phyloP scores from a whole-genome alignment of 1,140 invertebrate species.

The Lysiphlebus fabarum region DNA sequence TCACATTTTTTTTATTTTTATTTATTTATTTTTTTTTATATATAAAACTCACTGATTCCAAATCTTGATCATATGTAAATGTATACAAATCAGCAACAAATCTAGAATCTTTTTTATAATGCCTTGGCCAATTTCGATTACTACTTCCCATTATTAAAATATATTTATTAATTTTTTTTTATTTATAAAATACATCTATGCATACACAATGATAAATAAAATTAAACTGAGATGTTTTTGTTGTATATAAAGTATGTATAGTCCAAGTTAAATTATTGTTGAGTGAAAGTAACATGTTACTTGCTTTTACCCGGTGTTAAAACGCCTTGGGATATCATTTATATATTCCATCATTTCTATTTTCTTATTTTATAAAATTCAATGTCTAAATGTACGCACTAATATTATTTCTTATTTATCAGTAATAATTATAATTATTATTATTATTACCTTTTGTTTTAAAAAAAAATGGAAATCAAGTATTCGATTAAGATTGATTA shows the following conservation, averaged over 20 bases:
- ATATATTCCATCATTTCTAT: neutral
- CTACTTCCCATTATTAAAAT: conserved; percentile 42
- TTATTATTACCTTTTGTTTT: too few species aligned
- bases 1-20: too few species aligned
- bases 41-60: conserved; percentile 44
- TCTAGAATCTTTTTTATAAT: conserved; percentile 82
- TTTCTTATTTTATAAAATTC: neutral
- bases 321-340: neutral
- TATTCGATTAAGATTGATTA: too few species aligned
- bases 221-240: too few species aligned
- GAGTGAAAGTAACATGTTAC: neutral
- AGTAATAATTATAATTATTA: too few species aligned
- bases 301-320: neutral
- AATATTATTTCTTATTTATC: too few species aligned
- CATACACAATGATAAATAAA: too few species aligned
- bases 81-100: conserved; percentile 81
- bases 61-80: conserved; percentile 75
- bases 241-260: too few species aligned
- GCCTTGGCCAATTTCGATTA: conserved; percentile 54
- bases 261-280: neutral
- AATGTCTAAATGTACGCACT: too few species aligned
- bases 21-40: neutral
- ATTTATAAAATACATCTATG: too few species aligned
- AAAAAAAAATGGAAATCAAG: too few species aligned
- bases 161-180: neutral